Evolutionary conservation across 1,140 invertebrate species (phyloP), one percentile per base, ranked within the genome.

Genomic region (Hyles vespertilio): DNA sequence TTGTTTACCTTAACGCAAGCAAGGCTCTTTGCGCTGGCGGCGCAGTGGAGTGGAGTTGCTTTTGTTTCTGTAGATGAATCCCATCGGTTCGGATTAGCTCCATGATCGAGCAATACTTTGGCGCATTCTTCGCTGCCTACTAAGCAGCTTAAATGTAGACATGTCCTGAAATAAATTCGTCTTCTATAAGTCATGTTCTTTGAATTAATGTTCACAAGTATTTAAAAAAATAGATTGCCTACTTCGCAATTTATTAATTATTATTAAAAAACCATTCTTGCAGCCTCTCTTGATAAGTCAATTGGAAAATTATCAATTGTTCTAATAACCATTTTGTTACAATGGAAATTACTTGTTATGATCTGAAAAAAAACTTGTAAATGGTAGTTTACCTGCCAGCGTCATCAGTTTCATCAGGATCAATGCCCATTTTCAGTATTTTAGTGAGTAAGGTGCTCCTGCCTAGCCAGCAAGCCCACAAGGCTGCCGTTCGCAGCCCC

Each of bases 91-190:
- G 94, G 91, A 70, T 93, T 86, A 0, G 94, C 93, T 34, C 92
- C 92, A 33, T 91, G 72, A 48, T 93, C 90, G 8, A 96, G 73
- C 12, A 96, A 71, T 10, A 93, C 73, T 69, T 91, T 91, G 0
- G 93, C 88, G 59, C 94, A 93, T 55, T 92, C 92, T 32, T 90
- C 82, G 47, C 91, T 92, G 1, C 93, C 93, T n/a, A 91, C 90
- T 67, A 91, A 91, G 52, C 94, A 93, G 44, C 95, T 94, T 65
- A 97, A 90, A 80, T 97, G 96, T 11, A 97, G 77, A 8, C 94
- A 91, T 3, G 93, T 94, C 79, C 94, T 94, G 61, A 36, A 87
- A 50, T 59, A 0, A 72, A 65, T 7, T 70, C 5, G 55, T 44
- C 46, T 49, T 9, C 40, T 8, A 2, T 36, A n/a, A 49, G 40